Conservation (phyloP, 1,140 invertebrate species). For the Hermetia illucens region DNA sequence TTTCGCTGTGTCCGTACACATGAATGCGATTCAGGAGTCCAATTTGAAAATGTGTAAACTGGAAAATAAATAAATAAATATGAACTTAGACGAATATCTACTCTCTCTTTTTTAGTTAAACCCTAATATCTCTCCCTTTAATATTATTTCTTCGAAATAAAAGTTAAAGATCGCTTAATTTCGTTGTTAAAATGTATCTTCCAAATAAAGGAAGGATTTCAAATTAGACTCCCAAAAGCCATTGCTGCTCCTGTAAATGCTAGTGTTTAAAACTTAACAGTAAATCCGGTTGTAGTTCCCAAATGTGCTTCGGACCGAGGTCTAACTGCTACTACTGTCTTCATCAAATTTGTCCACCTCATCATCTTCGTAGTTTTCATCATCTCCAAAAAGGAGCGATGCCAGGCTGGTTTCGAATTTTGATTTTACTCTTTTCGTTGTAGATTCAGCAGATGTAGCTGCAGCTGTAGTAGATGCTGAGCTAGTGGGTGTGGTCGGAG, state of each 20-base stretch:
- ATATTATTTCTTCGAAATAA: neutral
- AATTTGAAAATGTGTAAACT: conserved; percentile 30
- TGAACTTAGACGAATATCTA: no score
- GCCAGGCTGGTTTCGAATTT: conserved; percentile 25
- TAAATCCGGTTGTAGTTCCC: conserved; percentile 15
- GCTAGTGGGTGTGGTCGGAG: conserved; percentile 4
- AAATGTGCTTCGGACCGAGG: neutral
- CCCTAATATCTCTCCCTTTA: no score
- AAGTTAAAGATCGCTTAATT: neutral
- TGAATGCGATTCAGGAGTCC: conserved; percentile 31
- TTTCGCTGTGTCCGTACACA: no score
- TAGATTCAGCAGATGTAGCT: conserved; percentile 7
- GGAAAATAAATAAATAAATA: no score
- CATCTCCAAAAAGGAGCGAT: conserved; percentile 24
- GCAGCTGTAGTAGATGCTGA: conserved; percentile 8
- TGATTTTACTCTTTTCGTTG: conserved; percentile 15
- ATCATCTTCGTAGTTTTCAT: conserved; percentile 13
- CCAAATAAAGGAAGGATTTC: no score
- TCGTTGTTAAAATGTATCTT: no score
- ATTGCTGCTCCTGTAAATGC: conserved; percentile 11
- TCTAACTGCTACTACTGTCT: neutral
- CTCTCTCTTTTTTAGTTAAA: no score
- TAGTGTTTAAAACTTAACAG: conserved; percentile 17
- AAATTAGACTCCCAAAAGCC: conserved; percentile 28
- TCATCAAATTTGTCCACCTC: conserved; percentile 4